A percentile compares a stretch with the other conserved stretches of the same genome.
Conservation (phyloP, 2,888 invertebrate species). For the Halictus quadricinctus region DNA sequence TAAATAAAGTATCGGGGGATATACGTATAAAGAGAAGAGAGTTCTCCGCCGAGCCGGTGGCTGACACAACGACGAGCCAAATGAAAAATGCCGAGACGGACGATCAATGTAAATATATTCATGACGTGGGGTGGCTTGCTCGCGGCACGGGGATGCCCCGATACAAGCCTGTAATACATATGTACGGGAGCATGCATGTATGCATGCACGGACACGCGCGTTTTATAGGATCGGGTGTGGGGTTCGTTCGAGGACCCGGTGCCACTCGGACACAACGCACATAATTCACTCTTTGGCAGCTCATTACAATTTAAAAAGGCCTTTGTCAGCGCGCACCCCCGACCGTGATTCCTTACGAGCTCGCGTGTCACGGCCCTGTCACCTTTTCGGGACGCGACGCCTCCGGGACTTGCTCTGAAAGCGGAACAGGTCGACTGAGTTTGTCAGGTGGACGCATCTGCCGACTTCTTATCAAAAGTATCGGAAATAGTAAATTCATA, state of each 20-base stretch:
- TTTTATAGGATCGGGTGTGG: conserved; percentile 67
- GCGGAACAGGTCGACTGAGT: not conserved
- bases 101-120: conserved; percentile 83
- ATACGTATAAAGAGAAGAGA: conserved; percentile 54
- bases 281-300: conserved; percentile 83
- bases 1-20: conserved; percentile 79
- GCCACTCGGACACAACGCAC: conserved; percentile 79
- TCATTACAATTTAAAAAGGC: conserved; percentile 82
- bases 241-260: conserved; percentile 75
- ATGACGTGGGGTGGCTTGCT: conserved; percentile 80
- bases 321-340: conserved; percentile 72
- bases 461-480: not conserved
- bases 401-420: not conserved
- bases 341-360: conserved; percentile 68
- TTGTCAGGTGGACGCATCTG: not conserved
- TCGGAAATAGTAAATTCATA: not conserved
- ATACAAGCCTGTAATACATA: conserved; percentile 26
- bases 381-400: conserved; percentile 32
- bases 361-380: conserved; percentile 50
- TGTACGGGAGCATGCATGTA: not conserved
- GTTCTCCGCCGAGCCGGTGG: conserved; percentile 49
- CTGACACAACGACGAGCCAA: conserved; percentile 72
- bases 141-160: conserved; percentile 63
- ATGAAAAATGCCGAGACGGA: conserved; percentile 80
- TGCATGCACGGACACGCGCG: conserved; percentile 46